phyloP scores from a whole-genome alignment of 2,888 invertebrate species.

The Chaitophorus viminalis region DNA sequence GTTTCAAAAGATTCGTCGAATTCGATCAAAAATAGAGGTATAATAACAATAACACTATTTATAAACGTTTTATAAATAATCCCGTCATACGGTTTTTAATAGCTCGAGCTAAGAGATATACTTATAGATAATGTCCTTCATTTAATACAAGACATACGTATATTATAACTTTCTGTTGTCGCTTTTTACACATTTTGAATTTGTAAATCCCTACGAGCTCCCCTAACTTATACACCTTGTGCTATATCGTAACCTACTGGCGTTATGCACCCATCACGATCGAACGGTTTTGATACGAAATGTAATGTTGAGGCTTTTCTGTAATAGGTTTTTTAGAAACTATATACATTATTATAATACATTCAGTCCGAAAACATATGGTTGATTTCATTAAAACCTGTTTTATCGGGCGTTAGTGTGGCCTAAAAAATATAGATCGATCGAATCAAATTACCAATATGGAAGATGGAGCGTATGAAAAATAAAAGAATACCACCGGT shows the following conservation, averaged over 20 bases:
- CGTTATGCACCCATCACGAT: neutral
- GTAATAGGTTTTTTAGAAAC: constrained; percentile 27
- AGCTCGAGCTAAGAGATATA: no score
- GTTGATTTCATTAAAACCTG: constrained; percentile 46
- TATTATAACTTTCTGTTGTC: no score
- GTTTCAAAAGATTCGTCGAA: no score
- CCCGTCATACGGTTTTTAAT: no score
- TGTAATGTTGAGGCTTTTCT: constrained; percentile 13
- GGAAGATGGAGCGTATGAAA: constrained; percentile 37
- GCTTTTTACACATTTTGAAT: no score
- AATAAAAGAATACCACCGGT: constrained; percentile 8
- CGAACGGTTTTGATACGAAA: neutral
- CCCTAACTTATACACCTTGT: no score
- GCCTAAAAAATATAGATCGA: constrained; percentile 26
- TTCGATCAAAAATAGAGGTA: no score
- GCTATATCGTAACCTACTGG: neutral
- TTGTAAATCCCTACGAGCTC: no score
- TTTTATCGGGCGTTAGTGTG: neutral
- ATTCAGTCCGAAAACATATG: constrained; percentile 34
- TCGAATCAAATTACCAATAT: constrained; percentile 46
- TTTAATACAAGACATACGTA: no score
- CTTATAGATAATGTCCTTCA: no score
- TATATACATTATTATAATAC: neutral
- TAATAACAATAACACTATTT: no score
- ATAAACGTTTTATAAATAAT: no score